phyloP scores from a whole-genome alignment of 1,140 invertebrate genomes.

The Bombus polaris region DNA sequence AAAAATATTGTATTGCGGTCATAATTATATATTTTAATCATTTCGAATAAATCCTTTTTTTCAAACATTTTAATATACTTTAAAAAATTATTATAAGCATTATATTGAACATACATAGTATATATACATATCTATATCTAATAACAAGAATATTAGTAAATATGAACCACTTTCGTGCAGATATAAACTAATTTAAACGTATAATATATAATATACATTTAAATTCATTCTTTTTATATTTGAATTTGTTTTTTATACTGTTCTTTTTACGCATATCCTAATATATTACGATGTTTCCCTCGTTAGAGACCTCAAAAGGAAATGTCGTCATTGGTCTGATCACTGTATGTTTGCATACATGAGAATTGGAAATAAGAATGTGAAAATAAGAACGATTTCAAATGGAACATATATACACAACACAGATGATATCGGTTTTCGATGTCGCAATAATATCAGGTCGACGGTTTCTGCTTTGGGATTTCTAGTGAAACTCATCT shows the following conservation, averaged over 20 bases:
- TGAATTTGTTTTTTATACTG: conserved; percentile 3
- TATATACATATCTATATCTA: neutral
- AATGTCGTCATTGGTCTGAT: too few species aligned
- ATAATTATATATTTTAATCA: neutral
- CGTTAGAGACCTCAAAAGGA: too few species aligned
- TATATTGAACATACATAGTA: neutral
- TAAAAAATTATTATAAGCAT: neutral
- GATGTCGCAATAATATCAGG: too few species aligned
- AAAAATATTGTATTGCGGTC: neutral
- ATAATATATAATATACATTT: neutral
- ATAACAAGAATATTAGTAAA: neutral
- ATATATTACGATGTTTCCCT: too few species aligned
- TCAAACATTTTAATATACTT: neutral
- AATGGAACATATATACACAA: too few species aligned
- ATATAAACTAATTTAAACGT: neutral
- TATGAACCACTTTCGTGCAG: neutral
- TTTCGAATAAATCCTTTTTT: neutral
- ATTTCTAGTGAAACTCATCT: too few species aligned
- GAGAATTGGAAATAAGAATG: too few species aligned
- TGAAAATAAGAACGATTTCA: too few species aligned
- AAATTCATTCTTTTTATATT: neutral
- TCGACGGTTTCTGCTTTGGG: too few species aligned
- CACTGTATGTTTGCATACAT: too few species aligned
- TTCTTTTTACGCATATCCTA: neutral
- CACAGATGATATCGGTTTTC: too few species aligned